Evolutionary conservation across 2,113 vertebrate genomes (phyloP).

Genomic region (Holacanthus passer): DNA sequence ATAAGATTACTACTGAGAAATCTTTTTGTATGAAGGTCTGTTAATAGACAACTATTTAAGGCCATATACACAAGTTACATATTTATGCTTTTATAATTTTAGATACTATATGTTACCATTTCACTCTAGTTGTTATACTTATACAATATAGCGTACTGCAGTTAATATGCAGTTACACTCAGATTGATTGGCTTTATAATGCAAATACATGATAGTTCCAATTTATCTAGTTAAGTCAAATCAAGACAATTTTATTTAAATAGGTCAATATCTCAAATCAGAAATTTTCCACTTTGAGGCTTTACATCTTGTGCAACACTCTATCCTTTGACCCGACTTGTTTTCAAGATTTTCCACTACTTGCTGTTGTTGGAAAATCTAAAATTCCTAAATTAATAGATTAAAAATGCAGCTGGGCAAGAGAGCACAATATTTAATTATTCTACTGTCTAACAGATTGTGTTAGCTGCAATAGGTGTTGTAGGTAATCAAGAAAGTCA

Average conservation of each 20-base stretch:
- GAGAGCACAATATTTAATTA: not conserved
- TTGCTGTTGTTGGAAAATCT: not conserved
- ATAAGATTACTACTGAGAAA: not conserved
- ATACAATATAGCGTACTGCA: not conserved
- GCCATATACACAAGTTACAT: not conserved
- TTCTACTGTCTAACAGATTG: not conserved
- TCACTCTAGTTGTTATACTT: not conserved
- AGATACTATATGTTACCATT: not conserved
- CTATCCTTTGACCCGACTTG: not conserved
- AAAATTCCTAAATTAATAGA: not conserved
- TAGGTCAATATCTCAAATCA: not conserved
- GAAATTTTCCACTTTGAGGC: not conserved
- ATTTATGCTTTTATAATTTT: not conserved
- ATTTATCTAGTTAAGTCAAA: not conserved
- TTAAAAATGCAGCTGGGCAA: not conserved
- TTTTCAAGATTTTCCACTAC: not conserved
- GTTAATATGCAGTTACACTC: not conserved
- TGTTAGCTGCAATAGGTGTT: not conserved
- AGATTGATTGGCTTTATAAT: not conserved
- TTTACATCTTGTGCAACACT: not conserved
- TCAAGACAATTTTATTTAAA: not conserved
- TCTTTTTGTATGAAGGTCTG: not conserved
- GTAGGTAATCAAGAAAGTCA: too few species aligned
- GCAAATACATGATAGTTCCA: not conserved
- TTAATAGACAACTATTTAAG: not conserved